Percentiles rank a stretch among this genome's conserved stretches.
phyloP scores from a whole-genome alignment of 2,113 vertebrate genomes.

The Octodon degus region DNA sequence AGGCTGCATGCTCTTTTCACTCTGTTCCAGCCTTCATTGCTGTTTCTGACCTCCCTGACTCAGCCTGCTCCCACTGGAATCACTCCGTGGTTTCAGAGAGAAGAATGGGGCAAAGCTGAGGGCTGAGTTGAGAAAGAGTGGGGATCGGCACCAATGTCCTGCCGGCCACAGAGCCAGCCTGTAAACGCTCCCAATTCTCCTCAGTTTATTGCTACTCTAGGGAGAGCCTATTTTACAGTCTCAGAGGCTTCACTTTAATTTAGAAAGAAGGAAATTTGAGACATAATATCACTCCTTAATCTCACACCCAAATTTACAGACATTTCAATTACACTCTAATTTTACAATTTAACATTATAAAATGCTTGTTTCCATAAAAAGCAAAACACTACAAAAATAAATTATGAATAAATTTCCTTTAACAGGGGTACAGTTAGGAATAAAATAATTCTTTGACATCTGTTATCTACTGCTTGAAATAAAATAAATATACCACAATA shows the following conservation, averaged over 20 bases:
- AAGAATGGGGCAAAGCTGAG: neutral
- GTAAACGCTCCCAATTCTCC: neutral
- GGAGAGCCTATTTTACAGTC: neutral
- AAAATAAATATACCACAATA: neutral
- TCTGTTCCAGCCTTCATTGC: neutral
- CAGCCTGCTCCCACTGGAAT: neutral
- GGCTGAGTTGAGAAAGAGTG: neutral
- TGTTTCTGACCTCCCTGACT: neutral
- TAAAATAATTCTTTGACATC: conserved; percentile 23
- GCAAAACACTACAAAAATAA: conserved; percentile 45
- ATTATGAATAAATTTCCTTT: neutral
- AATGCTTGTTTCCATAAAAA: neutral
- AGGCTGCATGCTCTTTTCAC: neutral
- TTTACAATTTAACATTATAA: conserved; percentile 42
- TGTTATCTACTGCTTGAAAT: conserved; percentile 47
- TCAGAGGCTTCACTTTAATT: conserved; percentile 27
- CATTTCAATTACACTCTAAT: conserved; percentile 13
- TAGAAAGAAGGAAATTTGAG: neutral
- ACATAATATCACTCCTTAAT: neutral
- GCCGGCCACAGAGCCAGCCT: neutral
- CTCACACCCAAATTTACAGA: neutral
- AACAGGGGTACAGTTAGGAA: neutral
- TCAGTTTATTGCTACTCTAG: neutral
- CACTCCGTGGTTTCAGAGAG: neutral
- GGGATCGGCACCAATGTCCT: neutral